A percentile compares a stretch with the other conserved stretches of the same genome.
phyloP scores from a whole-genome alignment of 2,888 invertebrate species.

The Ormia ochracea region DNA sequence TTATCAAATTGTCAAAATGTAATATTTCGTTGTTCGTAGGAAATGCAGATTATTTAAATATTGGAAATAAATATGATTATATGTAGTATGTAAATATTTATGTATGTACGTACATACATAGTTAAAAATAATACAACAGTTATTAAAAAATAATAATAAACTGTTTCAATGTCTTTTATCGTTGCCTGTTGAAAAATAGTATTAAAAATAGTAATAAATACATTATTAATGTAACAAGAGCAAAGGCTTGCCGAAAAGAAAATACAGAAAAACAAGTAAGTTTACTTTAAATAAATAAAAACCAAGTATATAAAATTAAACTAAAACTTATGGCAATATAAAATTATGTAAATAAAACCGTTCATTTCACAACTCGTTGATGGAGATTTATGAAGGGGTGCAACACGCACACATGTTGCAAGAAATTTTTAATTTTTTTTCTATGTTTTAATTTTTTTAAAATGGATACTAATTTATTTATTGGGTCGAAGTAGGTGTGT shows the following conservation, averaged over 20 bases:
- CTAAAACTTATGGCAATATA: slow-evolving; percentile 39
- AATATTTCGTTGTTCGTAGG: slow-evolving; percentile 51
- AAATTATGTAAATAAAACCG: neutral
- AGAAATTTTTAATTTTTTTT: no score
- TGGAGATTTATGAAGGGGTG: no score
- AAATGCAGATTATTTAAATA: slow-evolving; percentile 25
- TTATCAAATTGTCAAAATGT: slow-evolving; percentile 23
- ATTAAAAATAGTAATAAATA: slow-evolving; percentile 43
- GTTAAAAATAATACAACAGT: slow-evolving; percentile 50
- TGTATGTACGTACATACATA: no score
- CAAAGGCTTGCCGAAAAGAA: slow-evolving; percentile 22
- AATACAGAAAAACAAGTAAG: slow-evolving; percentile 17
- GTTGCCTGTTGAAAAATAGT: slow-evolving; percentile 35
- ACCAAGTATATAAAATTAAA: slow-evolving; percentile 21
- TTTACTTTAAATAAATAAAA: slow-evolving; percentile 43
- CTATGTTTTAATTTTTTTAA: no score
- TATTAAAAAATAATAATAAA: slow-evolving; percentile 21
- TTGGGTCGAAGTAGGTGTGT: no score
- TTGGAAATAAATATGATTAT: slow-evolving; percentile 30
- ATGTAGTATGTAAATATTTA: no score
- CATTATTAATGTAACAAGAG: slow-evolving; percentile 28
- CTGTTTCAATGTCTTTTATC: slow-evolving; percentile 48
- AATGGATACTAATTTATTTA: no score
- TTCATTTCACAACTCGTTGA: no score
- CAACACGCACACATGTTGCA: no score